Evolutionary conservation across 2,888 invertebrate species (phyloP).

Genomic region (Tholera decimalis): DNA sequence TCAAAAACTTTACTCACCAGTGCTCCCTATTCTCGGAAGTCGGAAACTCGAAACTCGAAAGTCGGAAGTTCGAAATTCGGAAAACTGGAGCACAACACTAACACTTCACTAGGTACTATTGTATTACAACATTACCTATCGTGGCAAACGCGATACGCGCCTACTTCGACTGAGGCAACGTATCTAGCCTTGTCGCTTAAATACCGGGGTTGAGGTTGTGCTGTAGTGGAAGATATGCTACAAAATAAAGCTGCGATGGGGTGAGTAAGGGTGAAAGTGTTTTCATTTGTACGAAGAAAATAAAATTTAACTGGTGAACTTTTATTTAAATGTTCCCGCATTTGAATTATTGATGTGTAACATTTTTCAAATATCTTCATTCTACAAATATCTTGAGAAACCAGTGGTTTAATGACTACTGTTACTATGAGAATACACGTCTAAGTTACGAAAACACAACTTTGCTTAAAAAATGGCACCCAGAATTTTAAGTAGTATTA

Average conservation of each 20-base stretch:
- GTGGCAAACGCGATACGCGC: constrained; percentile 80
- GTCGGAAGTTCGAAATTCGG: constrained; percentile 58
- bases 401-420: no score
- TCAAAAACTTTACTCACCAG: constrained; percentile 50
- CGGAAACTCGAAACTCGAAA: constrained; percentile 58
- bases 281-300: no score
- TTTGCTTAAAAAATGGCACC: no score
- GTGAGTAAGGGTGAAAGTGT: not conserved
- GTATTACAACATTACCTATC: constrained; percentile 66
- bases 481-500: no score
- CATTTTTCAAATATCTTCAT: no score
- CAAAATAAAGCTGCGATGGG: constrained; percentile 17
- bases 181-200: constrained; percentile 78
- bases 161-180: constrained; percentile 73
- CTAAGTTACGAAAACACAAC: no score
- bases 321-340: no score
- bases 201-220: constrained; percentile 58
- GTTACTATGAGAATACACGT: no score
- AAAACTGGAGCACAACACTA: constrained; percentile 77
- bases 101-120: constrained; percentile 70
- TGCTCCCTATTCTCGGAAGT: constrained; percentile 63
- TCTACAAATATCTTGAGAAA: no score
- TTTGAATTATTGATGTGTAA: no score
- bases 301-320: no score
- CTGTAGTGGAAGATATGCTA: constrained; percentile 29